Conservation (phyloP, 2,797 vertebrate genomes). For the Coreius guichenoti region DNA sequence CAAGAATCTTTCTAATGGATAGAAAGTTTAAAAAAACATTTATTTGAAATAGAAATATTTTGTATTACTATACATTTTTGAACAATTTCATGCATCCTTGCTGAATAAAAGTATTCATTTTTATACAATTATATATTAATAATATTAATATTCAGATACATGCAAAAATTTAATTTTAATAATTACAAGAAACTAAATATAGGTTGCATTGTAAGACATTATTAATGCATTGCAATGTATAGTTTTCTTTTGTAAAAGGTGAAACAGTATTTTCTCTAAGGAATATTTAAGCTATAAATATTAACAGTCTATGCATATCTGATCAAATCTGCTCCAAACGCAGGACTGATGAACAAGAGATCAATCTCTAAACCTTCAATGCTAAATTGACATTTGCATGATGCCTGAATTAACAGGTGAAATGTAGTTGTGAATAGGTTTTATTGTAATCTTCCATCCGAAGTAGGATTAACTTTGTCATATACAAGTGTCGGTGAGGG, state of each 20-base stretch:
- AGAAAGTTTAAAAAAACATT: not conserved
- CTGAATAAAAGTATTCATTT: not conserved
- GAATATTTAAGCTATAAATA: not conserved
- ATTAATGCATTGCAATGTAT: not conserved
- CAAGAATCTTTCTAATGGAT: not conserved
- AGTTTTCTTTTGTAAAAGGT: not conserved
- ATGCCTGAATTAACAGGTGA: not conserved
- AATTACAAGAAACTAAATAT: not conserved
- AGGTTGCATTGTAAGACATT: not conserved
- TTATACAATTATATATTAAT: too few species aligned
- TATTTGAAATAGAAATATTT: not conserved
- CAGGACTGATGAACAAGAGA: not conserved
- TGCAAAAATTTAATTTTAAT: too few species aligned
- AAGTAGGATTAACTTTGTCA: slow-evolving; percentile 7
- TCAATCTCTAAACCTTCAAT: not conserved
- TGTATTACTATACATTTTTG: not conserved
- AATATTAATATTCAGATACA: not conserved
- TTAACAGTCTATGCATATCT: not conserved
- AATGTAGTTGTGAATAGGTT: not conserved
- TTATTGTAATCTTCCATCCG: slow-evolving; percentile 12
- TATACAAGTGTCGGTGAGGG: not conserved
- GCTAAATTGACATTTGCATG: slow-evolving; percentile 29
- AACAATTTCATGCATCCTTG: not conserved
- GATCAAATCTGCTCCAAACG: not conserved
- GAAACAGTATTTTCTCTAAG: not conserved